Evolutionary conservation across 2,888 invertebrate species (phyloP).

Genomic region (Patella caerulea): DNA sequence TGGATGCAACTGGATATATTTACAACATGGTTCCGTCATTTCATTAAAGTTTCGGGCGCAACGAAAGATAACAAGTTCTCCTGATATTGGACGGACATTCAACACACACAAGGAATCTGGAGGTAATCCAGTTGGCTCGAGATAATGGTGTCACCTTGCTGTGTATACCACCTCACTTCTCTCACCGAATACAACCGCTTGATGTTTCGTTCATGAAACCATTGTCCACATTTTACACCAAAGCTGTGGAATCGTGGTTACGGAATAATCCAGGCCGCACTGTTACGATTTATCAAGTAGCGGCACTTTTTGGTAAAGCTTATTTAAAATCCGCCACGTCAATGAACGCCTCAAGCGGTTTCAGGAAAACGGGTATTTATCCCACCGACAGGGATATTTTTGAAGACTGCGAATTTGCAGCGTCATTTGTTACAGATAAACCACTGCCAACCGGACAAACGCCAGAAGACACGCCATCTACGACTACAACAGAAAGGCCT

Average conservation of each 20-base stretch:
- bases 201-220: constrained; percentile 11
- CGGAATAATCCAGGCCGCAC: not conserved
- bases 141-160: not conserved
- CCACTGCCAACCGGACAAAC: too few relatives aligned
- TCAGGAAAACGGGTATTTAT: not conserved
- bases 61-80: not conserved
- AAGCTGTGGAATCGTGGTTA: not conserved
- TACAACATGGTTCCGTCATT: not conserved
- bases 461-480: too few relatives aligned
- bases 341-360: not conserved
- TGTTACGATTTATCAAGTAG: too few relatives aligned
- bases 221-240: too few relatives aligned
- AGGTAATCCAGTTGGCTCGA: not conserved
- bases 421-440: not conserved
- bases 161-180: not conserved
- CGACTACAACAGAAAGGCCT: too few relatives aligned
- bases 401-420: not conserved
- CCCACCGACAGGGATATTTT: not conserved
- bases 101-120: not conserved
- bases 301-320: too few relatives aligned
- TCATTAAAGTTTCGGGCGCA: not conserved
- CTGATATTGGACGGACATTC: not conserved
- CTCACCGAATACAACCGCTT: not conserved
- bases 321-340: too few relatives aligned
- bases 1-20: constrained; percentile 2